Conservation (phyloP, 2,888 invertebrate genomes). For the Dendrolimus pini region DNA sequence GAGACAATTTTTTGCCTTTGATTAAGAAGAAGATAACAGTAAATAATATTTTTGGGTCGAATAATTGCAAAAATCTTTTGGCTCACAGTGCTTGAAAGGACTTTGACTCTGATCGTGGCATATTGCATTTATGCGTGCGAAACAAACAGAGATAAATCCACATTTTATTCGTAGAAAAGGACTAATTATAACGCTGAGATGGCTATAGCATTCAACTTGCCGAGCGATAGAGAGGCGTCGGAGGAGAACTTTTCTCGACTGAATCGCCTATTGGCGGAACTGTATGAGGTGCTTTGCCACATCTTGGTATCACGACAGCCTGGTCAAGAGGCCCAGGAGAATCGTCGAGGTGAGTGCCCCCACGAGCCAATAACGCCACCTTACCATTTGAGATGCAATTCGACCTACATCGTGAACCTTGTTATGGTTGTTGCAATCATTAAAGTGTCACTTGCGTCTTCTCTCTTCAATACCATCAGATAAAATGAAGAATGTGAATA, state of each 20-base stretch:
- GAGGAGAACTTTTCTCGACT: conserved; percentile 76
- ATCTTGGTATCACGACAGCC: conserved; percentile 72
- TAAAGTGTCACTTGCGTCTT: conserved; percentile 69
- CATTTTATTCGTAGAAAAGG: conserved; percentile 68
- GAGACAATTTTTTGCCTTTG: conserved; percentile 14
- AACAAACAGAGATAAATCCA: conserved; percentile 60
- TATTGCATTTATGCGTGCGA: conserved; percentile 66
- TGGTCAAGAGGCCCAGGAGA: conserved; percentile 64
- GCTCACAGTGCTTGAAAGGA: conserved; percentile 15
- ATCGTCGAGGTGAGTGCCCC: conserved; percentile 73
- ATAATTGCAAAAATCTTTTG: conserved; percentile 4
- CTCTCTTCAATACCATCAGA: conserved; percentile 74
- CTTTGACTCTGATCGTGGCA: conserved; percentile 33
- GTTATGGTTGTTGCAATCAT: conserved; percentile 73
- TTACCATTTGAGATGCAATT: conserved; percentile 76
- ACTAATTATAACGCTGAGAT: conserved; percentile 44
- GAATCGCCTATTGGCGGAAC: conserved; percentile 74
- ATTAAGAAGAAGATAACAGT: conserved; percentile 8
- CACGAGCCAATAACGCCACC: conserved; percentile 70
- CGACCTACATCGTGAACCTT: conserved; percentile 75
- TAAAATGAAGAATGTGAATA: conserved; percentile 56
- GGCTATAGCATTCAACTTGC: conserved; percentile 77
- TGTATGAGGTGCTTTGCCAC: conserved; percentile 75
- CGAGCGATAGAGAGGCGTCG: conserved; percentile 72
- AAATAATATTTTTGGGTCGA: conserved; percentile 3